Conservation (phyloP, 30 jellyfish, hydroid and myxozoan species). For the Turritopsis rubra region DNA sequence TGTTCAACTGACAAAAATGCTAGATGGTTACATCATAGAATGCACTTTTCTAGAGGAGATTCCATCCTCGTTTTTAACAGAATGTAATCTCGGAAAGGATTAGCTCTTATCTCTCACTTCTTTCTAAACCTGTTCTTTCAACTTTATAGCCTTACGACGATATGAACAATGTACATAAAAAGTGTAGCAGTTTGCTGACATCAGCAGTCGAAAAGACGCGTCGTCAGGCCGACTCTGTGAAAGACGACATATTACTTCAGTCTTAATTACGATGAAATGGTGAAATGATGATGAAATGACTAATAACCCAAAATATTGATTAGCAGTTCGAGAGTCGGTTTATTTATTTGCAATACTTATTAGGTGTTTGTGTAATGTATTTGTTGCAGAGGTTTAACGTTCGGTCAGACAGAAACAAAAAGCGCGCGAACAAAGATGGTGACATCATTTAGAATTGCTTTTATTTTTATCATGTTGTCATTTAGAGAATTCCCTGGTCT, state of each 20-base stretch:
- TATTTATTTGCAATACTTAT: background rate
- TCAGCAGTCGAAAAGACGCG: slow-evolving; percentile 95
- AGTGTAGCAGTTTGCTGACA: slow-evolving; percentile 90
- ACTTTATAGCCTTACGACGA: slow-evolving; percentile 85
- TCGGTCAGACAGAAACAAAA: background rate
- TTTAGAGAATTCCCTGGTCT: no score
- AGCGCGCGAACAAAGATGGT: background rate
- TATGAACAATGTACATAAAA: slow-evolving; percentile 83
- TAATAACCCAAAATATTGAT: background rate
- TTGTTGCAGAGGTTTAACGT: background rate
- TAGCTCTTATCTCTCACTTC: background rate
- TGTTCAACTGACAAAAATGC: no score
- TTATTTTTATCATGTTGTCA: background rate
- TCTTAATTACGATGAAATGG: no score
- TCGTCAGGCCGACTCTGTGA: slow-evolving; percentile 92
- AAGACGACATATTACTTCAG: slow-evolving; percentile 87
- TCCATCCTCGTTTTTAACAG: no score
- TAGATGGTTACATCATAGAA: no score
- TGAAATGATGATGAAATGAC: no score
- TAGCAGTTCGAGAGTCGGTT: background rate
- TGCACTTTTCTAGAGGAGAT: no score
- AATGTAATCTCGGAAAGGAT: no score
- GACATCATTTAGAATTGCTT: background rate
- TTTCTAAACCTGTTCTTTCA: background rate
- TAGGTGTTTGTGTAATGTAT: background rate